phyloP scores from a whole-genome alignment of 2,797 vertebrate species.

The Sebastes flavidus region DNA sequence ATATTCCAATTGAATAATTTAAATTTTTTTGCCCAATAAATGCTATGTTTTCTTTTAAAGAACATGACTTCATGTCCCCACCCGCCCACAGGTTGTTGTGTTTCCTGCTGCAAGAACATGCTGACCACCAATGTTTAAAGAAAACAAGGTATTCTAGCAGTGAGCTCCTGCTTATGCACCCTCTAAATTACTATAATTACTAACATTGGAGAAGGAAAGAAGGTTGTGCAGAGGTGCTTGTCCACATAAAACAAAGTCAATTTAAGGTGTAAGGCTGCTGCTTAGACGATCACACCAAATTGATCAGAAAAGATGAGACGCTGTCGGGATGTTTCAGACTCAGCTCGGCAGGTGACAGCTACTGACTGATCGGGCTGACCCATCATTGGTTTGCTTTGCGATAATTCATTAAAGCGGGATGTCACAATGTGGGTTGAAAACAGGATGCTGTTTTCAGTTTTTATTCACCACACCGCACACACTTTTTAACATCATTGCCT shows the following conservation, averaged over 20 bases:
- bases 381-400: not conserved
- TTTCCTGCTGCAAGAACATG: not conserved
- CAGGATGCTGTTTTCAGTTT: not conserved
- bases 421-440: not conserved
- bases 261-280: not conserved
- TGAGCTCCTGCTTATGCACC: not conserved
- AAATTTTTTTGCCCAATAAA: not conserved
- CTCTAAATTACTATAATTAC: not conserved
- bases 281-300: not conserved
- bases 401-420: not conserved
- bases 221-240: not conserved
- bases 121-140: not conserved
- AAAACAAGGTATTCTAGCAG: not conserved
- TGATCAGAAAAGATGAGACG: conserved; percentile 2
- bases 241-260: not conserved
- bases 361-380: not conserved
- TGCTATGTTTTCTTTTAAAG: not conserved
- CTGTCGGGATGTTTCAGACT: conserved; percentile 3
- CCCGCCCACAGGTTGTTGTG: not conserved
- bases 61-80: not conserved
- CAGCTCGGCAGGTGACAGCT: not conserved
- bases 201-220: not conserved
- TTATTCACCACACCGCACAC: not conserved
- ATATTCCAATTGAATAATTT: not conserved
- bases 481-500: not conserved